Percentiles rank a stretch among this genome's conserved stretches.
phyloP scores from a whole-genome alignment of 2,888 invertebrate species.

The Macrosiphum euphorbiae region DNA sequence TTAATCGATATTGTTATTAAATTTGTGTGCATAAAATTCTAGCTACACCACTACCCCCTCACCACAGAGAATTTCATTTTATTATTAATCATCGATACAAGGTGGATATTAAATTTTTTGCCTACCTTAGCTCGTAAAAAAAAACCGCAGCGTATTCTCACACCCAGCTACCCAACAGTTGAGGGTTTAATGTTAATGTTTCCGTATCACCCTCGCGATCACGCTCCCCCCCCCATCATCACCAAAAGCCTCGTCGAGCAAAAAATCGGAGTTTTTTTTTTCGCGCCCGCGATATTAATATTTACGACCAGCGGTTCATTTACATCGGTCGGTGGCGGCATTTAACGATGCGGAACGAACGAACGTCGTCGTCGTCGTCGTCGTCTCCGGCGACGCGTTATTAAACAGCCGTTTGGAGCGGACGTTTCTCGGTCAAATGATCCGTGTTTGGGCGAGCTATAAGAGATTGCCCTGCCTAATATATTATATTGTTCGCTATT shows the following conservation, averaged over 20 bases:
- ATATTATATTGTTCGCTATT: not conserved
- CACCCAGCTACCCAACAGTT: not conserved
- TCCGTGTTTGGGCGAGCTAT: not conserved
- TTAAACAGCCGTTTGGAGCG: not conserved
- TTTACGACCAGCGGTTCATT: not conserved
- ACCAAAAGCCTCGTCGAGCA: not conserved
- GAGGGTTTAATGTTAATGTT: not conserved
- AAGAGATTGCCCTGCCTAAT: not conserved
- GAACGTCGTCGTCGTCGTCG: not conserved
- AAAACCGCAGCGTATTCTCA: not conserved
- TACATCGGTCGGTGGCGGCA: not conserved
- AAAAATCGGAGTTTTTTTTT: not conserved
- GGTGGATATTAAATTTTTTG: not conserved
- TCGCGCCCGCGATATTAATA: not conserved
- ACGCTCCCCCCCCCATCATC: not conserved
- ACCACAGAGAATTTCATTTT: no score
- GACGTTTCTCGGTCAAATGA: not conserved
- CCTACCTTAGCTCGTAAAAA: not conserved
- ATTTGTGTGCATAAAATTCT: no score
- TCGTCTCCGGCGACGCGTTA: not conserved
- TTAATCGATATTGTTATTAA: no score
- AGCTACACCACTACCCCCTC: no score
- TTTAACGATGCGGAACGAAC: constrained; percentile 15
- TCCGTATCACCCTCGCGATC: not conserved
- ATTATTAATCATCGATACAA: not conserved